Evolutionary conservation across 2,888 invertebrate species (phyloP).

Genomic region (Dolichopus griseipennis): DNA sequence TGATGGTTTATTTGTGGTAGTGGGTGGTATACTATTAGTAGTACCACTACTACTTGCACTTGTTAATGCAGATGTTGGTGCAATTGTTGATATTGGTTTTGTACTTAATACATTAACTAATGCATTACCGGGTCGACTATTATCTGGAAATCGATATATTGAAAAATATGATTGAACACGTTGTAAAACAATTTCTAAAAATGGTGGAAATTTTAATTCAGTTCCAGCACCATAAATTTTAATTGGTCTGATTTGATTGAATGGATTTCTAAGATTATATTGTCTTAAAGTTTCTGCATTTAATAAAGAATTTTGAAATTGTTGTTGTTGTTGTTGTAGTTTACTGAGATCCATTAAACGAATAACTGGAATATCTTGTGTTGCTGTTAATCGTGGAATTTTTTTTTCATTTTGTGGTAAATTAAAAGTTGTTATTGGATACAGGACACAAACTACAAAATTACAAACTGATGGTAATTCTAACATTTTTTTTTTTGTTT

Average conservation of each 20-base stretch:
- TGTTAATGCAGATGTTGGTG: too few species aligned
- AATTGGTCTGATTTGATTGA: neutral
- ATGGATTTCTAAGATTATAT: neutral
- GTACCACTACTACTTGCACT: too few species aligned
- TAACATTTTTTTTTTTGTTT: neutral
- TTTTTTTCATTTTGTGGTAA: neutral
- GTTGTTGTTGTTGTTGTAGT: neutral
- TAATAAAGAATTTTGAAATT: neutral
- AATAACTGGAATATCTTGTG: neutral
- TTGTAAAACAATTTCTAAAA: conserved; percentile 60
- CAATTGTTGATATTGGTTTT: neutral
- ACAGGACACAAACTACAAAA: neutral
- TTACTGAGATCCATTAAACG: neutral
- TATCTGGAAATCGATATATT: conserved; percentile 53
- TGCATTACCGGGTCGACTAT: conserved; percentile 37
- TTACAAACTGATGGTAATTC: neutral
- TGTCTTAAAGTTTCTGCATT: neutral
- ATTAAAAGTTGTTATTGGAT: neutral
- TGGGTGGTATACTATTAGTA: neutral
- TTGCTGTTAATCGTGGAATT: neutral
- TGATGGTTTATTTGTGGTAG: neutral
- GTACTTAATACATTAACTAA: neutral
- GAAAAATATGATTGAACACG: conserved; percentile 62
- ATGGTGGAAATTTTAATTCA: conserved; percentile 55
- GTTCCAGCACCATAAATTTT: conserved; percentile 40